These are phyloP conservation scores for Chaetodon auriga DNA, from an alignment of 2,113 vertebrate genomes.

Conservation along the genomic window DNA sequence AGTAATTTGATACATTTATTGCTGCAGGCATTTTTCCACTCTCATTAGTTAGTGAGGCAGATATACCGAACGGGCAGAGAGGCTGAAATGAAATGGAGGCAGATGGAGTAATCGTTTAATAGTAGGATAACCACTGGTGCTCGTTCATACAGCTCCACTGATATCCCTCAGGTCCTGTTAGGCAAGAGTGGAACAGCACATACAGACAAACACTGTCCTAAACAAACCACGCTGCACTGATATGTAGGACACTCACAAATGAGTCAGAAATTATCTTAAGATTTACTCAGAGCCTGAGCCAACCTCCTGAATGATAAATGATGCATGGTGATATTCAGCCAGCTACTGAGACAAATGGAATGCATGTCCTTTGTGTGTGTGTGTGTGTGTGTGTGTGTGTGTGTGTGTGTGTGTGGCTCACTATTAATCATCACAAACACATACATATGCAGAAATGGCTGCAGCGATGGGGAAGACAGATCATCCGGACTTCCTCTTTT, in stretches of 20 bases:
- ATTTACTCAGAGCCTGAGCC: not conserved
- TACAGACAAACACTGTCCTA: constrained; percentile 2
- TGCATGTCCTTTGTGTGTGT: constrained; percentile 1
- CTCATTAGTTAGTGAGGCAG: constrained; percentile 43
- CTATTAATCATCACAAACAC: constrained; percentile 41
- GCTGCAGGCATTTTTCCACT: constrained; percentile 22
- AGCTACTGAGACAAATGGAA: constrained; percentile 14
- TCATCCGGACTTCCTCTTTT: constrained; percentile 20
- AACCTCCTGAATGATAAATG: constrained; percentile 33
- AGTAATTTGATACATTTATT: constrained; percentile 29
- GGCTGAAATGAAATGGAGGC: constrained; percentile 22
- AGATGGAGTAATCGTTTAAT: constrained; percentile 22
- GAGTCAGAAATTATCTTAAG: constrained; percentile 28
- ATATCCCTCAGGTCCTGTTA: constrained; percentile 23
- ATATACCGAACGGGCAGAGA: constrained; percentile 3
- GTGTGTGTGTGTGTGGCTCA: not conserved
- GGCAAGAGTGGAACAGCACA: not conserved
- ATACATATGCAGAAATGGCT: constrained; percentile 26
- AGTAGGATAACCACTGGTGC: not conserved
- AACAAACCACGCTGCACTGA: not conserved
- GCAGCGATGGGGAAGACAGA: constrained; percentile 51
- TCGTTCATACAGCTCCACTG: constrained; percentile 1
- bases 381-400: constrained; percentile 6
- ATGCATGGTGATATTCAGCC: constrained; percentile 24
- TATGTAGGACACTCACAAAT: constrained; percentile 21